phyloP scores from a whole-genome alignment of 2,888 invertebrate species.

The Oxystoma pomonae region DNA sequence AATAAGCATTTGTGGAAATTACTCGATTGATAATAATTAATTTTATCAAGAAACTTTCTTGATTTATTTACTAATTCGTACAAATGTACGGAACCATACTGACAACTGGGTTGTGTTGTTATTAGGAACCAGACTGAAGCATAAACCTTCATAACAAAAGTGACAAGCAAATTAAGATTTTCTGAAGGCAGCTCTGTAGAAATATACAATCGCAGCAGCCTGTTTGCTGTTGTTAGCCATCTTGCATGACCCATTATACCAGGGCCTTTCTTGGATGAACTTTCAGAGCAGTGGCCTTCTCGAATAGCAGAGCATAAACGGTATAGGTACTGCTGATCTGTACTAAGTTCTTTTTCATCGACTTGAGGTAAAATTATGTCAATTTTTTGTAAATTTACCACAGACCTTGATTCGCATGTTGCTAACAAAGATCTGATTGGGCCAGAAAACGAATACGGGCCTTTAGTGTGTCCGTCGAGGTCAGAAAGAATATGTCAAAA shows the following conservation, averaged over 20 bases:
- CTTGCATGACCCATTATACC: constrained; percentile 11
- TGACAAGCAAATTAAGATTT: constrained; percentile 16
- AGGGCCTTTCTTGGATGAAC: constrained; percentile 6
- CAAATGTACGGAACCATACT: constrained; percentile 30
- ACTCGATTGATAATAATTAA: constrained; percentile 27
- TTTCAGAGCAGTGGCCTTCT: constrained; percentile 9
- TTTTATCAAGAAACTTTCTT: constrained; percentile 11
- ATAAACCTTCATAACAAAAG: constrained; percentile 30
- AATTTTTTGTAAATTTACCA: constrained; percentile 13
- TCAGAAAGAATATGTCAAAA: constrained; percentile 14
- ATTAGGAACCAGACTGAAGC: constrained; percentile 31
- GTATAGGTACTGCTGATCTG: constrained; percentile 15
- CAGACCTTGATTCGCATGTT: constrained; percentile 7
- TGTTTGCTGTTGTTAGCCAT: constrained; percentile 16
- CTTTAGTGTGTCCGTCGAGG: constrained; percentile 19
- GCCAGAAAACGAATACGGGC: constrained; percentile 11
- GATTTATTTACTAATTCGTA: constrained; percentile 19
- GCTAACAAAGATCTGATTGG: constrained; percentile 5
- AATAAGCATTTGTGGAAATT: constrained; percentile 28
- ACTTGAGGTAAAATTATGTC: constrained; percentile 10
- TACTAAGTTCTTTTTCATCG: constrained; percentile 13
- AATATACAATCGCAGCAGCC: constrained; percentile 15
- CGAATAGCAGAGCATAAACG: constrained; percentile 9
- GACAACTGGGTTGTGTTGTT: constrained; percentile 28
- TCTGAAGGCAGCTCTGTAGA: constrained; percentile 10